These are phyloP conservation scores for Pseudotriccus pelzelni DNA, from an alignment of 2,797 vertebrate species.

Conservation along the genomic window DNA sequence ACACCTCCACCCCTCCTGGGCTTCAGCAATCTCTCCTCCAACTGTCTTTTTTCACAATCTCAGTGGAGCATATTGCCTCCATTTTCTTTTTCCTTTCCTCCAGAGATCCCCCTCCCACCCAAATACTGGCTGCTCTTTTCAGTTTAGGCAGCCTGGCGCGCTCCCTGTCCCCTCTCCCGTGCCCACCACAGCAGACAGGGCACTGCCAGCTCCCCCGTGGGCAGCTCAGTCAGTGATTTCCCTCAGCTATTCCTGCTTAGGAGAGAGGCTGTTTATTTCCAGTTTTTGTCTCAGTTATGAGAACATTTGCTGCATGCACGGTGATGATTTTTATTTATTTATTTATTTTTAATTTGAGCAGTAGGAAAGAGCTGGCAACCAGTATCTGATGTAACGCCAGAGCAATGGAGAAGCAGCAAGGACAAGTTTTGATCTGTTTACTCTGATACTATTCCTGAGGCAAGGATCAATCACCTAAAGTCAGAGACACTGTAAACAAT, in stretches of 20 bases:
- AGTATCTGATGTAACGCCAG: neutral
- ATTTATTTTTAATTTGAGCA: neutral
- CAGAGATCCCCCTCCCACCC: neutral
- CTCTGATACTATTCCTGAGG: neutral
- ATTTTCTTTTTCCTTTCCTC: neutral
- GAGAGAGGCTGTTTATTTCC: neutral
- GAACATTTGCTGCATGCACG: accelerated
- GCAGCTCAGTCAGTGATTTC: neutral
- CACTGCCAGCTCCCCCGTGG: neutral
- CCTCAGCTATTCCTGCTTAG: neutral
- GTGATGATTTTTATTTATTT: neutral
- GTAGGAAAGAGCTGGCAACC: neutral
- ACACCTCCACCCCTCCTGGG: neutral
- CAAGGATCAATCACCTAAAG: neutral
- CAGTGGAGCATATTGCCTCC: neutral
- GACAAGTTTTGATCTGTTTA: neutral
- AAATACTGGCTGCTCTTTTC: neutral
- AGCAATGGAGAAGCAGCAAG: neutral
- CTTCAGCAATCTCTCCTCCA: neutral
- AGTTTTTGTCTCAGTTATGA: neutral
- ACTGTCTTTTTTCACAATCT: neutral
- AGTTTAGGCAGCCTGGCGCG: neutral
- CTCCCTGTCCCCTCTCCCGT: accelerated
- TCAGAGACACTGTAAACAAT: neutral
- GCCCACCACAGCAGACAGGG: neutral